These are phyloP conservation scores for Mareca penelope DNA, from an alignment of 2,797 vertebrate species.

Conservation along the genomic window DNA sequence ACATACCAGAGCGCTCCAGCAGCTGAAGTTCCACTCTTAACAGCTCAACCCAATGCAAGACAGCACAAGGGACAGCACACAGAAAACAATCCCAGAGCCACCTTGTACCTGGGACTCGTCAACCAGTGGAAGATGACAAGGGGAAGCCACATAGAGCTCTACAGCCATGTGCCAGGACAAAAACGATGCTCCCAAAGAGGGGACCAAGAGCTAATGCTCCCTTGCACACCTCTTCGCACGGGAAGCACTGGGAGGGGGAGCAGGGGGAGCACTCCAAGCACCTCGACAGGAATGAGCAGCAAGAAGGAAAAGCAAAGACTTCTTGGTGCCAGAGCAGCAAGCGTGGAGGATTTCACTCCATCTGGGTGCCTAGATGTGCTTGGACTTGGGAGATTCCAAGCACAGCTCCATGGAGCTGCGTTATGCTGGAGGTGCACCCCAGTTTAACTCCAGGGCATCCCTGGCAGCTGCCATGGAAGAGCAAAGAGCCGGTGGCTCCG, in stretches of 20 bases:
- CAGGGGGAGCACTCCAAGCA: not conserved
- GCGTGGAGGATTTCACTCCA: not conserved
- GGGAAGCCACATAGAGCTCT: not conserved
- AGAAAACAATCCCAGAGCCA: not conserved
- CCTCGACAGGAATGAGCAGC: not conserved
- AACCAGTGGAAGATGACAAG: rapidly evolving
- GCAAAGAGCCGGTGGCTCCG: not conserved
- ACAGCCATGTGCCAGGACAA: not conserved
- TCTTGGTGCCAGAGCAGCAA: not conserved
- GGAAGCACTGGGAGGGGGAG: not conserved
- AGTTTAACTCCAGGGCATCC: not conserved
- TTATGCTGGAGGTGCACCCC: not conserved
- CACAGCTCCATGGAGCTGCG: rapidly evolving
- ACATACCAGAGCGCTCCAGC: rapidly evolving
- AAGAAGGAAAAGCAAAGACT: not conserved
- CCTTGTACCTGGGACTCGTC: not conserved
- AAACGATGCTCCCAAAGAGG: not conserved
- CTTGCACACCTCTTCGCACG: not conserved
- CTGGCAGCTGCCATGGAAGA: not conserved
- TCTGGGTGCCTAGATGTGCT: not conserved
- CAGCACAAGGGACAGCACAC: rapidly evolving
- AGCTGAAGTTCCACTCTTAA: not conserved
- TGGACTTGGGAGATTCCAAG: not conserved
- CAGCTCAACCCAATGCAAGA: not conserved
- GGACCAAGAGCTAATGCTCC: not conserved